Percentiles rank a stretch among this genome's conserved stretches.
Conservation (phyloP, 2,797 vertebrate species). For the Pterois miles region DNA sequence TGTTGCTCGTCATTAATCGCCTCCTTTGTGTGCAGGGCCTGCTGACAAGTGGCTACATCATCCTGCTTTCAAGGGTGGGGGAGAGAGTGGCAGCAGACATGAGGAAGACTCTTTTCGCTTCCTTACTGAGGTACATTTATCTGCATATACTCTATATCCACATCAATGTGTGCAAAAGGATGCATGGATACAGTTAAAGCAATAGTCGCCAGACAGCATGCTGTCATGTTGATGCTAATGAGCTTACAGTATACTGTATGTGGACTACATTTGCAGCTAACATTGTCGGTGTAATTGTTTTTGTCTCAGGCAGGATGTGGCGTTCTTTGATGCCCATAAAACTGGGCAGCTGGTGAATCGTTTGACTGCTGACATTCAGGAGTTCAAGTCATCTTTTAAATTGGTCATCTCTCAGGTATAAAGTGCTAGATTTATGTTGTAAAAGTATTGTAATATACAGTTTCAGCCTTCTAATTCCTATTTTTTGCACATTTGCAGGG, state of each 20-base stretch:
- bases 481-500: slow-evolving; percentile 82
- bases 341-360: slow-evolving; percentile 94
- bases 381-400: slow-evolving; percentile 98
- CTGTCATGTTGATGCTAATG: background rate
- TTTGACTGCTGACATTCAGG: slow-evolving; percentile 94
- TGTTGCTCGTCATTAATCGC: slow-evolving; percentile 22
- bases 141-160: background rate
- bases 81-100: slow-evolving; percentile 91
- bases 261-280: background rate
- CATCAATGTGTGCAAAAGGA: background rate
- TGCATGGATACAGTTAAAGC: background rate
- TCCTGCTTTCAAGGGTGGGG: slow-evolving; percentile 90
- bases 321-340: slow-evolving; percentile 93
- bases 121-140: slow-evolving; percentile 85
- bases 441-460: background rate
- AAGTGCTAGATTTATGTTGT: background rate
- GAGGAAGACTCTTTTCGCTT: slow-evolving; percentile 90
- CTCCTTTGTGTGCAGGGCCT: slow-evolving; percentile 81
- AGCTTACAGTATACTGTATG: no score
- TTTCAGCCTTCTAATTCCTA: background rate
- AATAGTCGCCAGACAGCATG: background rate
- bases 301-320: slow-evolving; percentile 90
- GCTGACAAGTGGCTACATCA: slow-evolving; percentile 93
- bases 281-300: background rate
- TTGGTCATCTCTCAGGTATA: slow-evolving; percentile 93